Percentiles rank a stretch among this genome's conserved stretches.
phyloP scores from a whole-genome alignment of 2,888 invertebrate genomes.

The Andricus quercusramuli region DNA sequence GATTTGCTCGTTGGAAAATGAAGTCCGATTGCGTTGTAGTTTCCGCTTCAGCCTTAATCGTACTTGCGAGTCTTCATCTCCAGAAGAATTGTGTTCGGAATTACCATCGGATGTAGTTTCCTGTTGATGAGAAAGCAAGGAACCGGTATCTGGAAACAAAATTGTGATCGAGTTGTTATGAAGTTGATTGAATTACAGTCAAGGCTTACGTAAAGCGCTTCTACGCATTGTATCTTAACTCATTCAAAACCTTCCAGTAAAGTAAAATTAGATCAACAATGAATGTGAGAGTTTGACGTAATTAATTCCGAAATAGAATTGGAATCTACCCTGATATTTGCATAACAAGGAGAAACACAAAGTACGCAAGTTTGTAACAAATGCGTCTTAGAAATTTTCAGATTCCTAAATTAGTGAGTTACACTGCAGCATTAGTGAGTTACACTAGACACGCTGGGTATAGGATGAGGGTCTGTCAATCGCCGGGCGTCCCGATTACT shows the following conservation, averaged over 20 bases:
- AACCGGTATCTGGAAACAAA: conserved; percentile 72
- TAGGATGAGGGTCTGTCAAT: conserved; percentile 60
- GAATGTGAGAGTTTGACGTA: no score
- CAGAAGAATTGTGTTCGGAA: conserved; percentile 94
- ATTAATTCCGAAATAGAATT: no score
- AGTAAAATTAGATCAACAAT: no score
- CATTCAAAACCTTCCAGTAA: no score
- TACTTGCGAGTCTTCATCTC: conserved; percentile 94
- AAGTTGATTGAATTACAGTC: not conserved
- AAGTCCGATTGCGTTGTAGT: conserved; percentile 97
- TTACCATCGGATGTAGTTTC: conserved; percentile 92
- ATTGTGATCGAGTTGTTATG: not conserved
- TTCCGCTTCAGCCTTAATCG: conserved; percentile 96
- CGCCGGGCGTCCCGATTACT: conserved; percentile 78
- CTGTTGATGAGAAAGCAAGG: conserved; percentile 79
- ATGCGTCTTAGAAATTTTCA: no score
- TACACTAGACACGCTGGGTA: conserved; percentile 54
- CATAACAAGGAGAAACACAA: no score
- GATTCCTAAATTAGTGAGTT: not conserved
- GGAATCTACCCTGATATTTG: not conserved
- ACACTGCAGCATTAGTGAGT: conserved; percentile 50
- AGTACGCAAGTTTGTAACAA: no score
- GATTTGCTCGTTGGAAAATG: conserved; percentile 99
- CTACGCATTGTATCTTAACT: no score
- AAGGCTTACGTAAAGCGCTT: no score